Evolutionary conservation across 2,113 vertebrate species (phyloP), one percentile per base, ranked within the genome.

Genomic region (Psittacara wagleri): DNA sequence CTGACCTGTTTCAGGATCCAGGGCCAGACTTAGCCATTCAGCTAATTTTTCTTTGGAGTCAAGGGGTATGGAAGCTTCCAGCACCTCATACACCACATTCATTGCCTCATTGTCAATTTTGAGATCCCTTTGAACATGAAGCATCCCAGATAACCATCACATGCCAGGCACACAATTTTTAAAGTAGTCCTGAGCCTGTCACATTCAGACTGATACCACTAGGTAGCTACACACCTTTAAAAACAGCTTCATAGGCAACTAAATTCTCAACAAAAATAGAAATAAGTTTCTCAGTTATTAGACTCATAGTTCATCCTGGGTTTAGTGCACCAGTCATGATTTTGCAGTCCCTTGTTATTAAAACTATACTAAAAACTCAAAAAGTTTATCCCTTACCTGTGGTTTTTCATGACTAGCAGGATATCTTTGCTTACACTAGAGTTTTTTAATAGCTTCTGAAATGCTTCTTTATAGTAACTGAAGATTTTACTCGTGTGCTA

Each of bases 1-100:
- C 16, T 25, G 10, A 18, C 25, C 17, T 51, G 7, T 12, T n/a
- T 70, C 61, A 41, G 37, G 19, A 43, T 59, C 28, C 20, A 37
- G 31, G 24, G 27, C 10, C 2, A 1, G 20, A 46, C 10, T 48
- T 52, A 37, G 6, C 6, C 27, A 44, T 77, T 73, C 24, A 49
- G 13, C 10, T 35, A 9, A 28, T 12, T 74, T 81, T 89, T 25
- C 25, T 57, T 69, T 10, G 18, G 25, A 28, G 10, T 28, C 29
- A 31, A 4, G 0, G 1, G 35, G 20, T 4, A 35, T 66, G 39
- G 59, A 70, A 85, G n/a, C 19, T 8, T 75, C 27, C 52, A 43
- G 48, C 7, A 55, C 8, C 11, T 79, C 1, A 1, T 19, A 46
- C 6, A 43, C 2, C 1, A 2, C 17, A 18, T 39, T 51, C 15